Percentiles rank a stretch among this genome's conserved stretches.
These are phyloP conservation scores for Dendroctonus ponderosae DNA, from an alignment of 1,140 invertebrate species.

Conservation along the genomic window DNA sequence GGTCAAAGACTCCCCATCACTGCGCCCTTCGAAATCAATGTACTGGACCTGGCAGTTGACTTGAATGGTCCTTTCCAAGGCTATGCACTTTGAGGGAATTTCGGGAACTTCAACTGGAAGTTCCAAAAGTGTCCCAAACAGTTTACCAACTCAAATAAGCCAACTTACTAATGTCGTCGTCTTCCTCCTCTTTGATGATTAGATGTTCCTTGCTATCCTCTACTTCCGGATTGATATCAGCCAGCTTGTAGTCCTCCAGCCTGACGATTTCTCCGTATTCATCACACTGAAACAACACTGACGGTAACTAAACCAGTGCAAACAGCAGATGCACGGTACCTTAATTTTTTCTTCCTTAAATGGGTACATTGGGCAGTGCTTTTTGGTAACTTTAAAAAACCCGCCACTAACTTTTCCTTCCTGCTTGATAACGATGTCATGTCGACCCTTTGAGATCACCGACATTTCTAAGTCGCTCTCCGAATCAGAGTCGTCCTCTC, in stretches of 20 bases:
- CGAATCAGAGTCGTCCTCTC: slow-evolving; percentile 78
- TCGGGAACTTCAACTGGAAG: slow-evolving; percentile 63
- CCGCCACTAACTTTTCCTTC: slow-evolving; percentile 68
- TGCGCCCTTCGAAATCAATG: slow-evolving; percentile 98
- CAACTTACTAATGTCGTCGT: slow-evolving; percentile 41
- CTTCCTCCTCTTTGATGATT: slow-evolving; percentile 60
- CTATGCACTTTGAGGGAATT: slow-evolving; percentile 87
- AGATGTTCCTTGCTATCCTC: slow-evolving; percentile 77
- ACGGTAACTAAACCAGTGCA: neutral
- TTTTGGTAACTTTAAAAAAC: slow-evolving; percentile 91
- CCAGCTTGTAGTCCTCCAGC: slow-evolving; percentile 84
- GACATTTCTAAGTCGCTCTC: slow-evolving; percentile 84
- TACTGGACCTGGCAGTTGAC: slow-evolving; percentile 87
- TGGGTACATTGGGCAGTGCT: slow-evolving; percentile 96
- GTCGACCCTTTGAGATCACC: slow-evolving; percentile 71
- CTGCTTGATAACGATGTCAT: slow-evolving; percentile 87
- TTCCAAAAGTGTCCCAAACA: neutral
- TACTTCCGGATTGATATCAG: slow-evolving; percentile 57
- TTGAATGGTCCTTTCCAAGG: slow-evolving; percentile 70
- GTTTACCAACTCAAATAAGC: neutral
- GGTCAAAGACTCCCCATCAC: slow-evolving; percentile 94
- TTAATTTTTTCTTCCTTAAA: slow-evolving; percentile 91
- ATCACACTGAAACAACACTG: slow-evolving; percentile 59
- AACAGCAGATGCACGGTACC: neutral
- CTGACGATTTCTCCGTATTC: slow-evolving; percentile 94